Evolutionary conservation across 2,888 invertebrate genomes (phyloP), one percentile per base, ranked within the genome.

Genomic region (Heliconius ethilla): DNA sequence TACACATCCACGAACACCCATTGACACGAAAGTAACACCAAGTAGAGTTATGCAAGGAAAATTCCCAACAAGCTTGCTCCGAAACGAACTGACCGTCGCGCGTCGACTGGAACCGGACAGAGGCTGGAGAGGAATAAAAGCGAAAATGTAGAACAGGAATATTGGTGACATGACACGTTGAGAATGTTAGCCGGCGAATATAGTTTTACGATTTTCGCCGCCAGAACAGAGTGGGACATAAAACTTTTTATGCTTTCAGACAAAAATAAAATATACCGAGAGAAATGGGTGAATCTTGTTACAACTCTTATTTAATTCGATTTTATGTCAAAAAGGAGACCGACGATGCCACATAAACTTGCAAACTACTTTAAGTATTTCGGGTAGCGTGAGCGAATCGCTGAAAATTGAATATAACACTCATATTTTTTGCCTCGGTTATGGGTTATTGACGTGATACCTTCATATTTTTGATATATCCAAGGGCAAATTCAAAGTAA

Each of bases 71-170:
- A 88, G 89, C 87, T 86, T 85, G 85, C 83, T 83, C 83, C 84
- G 87, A 85, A 91, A 89, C 89, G 87, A 91, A 90, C 88, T 88
- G 89, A 89, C 87, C 86, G 85, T 29, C 29, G 29, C 29, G 29
- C 29, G 29, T 85, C 82, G 84, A 84, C 85, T 87, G 88, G 84
- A 86, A 87, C 86, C 83, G 82, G 76, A 76, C 78, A 77, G 80
- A 75, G 51, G 65, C 76, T 77, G 79, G 79, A 79, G 79, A 79
- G 79, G 80, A 85, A 83, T 83, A 86, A 83, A 83, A 83, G 80
- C 78, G 78, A 81, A 82, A 84, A 83, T 82, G 81, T 63, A 82
- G 73, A 82, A 83, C 81, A 79, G 76, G 82, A 81, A 83, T 81
- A 83, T 83, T 79, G 81, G 82, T 82, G 81, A 82, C 78, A 82